Base-by-base conservation (phyloP, 2,888 invertebrate species). In the Thyatira batis region DNA sequence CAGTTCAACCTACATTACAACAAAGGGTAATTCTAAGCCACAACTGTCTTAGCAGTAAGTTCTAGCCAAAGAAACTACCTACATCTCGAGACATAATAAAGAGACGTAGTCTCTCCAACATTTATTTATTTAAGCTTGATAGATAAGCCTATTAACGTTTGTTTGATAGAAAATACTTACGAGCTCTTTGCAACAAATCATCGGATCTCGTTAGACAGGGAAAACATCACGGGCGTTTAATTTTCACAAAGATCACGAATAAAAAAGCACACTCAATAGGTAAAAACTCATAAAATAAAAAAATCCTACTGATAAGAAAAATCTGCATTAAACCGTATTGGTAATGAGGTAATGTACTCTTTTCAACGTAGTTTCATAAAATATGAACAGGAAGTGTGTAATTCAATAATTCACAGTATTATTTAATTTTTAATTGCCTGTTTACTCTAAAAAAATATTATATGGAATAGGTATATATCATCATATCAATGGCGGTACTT, bases 11-110 rank as follows among this genome's bases (percentile, higher is more conserved):
- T 53, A 66, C 65, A 65, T 69, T 66, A 74, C 63, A 72, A 73
- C 69, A 70, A 74, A 76, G 69, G 66, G 63, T 64, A 69, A 64
- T 63, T 63, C 65, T 60, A 65, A 67, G 62, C 61, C 58, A 52
- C 63, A 63, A 60, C 49, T 56, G 58, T 58, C 63, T 65, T 54
- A 60, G 49, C 46, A 53, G 57, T 61, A 63, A 61, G 60, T 64
- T 54, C 45, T 49, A 33, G 39, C 51, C 44, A 28, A 53, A 53
- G 28, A 21, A 48, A 49, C 13, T 33, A 43, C 45, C 13, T 33
- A 43, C 45, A 27, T 51, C 25, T 48, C 20, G 55, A 50, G 39
- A 44, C 46, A 54, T 50, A 52, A 20, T 58, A 65, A 58, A 55
- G 58, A 61, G 17, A 39, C 39, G 8, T 30, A 23, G 51, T 48